Evolutionary conservation across 2,888 invertebrate genomes (phyloP), one percentile per base, ranked within the genome.

Genomic region (Drosophila stalkeri): DNA sequence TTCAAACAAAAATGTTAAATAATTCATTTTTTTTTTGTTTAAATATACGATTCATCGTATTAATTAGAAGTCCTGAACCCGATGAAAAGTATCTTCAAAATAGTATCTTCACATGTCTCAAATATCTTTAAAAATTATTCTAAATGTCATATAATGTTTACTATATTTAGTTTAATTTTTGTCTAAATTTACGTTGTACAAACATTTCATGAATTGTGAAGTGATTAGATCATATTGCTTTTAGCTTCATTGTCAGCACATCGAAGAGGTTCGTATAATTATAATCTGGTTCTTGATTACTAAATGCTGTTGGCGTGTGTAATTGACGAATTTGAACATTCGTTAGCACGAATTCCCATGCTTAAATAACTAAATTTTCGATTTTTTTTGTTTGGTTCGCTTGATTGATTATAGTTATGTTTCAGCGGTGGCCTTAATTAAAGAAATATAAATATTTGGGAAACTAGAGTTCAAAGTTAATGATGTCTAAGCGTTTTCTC

Each of bases 351-450:
- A 54, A 39, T 55, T 74, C 59, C 49, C 73, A 61, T 31, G 41
- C 51, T 52, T 65, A 56, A 23, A 57, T 44, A 47, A 60, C 73
- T 72, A 12, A 31, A n/a, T 47, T 47, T 47, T 27, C 1, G 3
- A 39, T 16, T 11, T 35, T 11, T 39, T 39, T 39, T 39, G 2
- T 5, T 16, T n/a, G n/a, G n/a, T 51, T 37, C 55, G 57, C 43
- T 64, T 72, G 75, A 76, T 76, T 77, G 77, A 76, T 76, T 64
- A 64, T 41, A 16, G 37, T 23, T 46, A 18, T 4, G 46, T 18
- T 54, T 54, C 55, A 52, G 60, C 56, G 60, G 46, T 51, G 59
- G 43, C 27, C 41, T n/a, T 33, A 60, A 62, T 47, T 43, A 16
- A 35, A 60, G 60, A 43, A 56, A 56, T 52, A 37, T 44, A 56